Evolutionary conservation across 2,113 vertebrate species (phyloP).

Genomic region (Eubucco bourcierii): DNA sequence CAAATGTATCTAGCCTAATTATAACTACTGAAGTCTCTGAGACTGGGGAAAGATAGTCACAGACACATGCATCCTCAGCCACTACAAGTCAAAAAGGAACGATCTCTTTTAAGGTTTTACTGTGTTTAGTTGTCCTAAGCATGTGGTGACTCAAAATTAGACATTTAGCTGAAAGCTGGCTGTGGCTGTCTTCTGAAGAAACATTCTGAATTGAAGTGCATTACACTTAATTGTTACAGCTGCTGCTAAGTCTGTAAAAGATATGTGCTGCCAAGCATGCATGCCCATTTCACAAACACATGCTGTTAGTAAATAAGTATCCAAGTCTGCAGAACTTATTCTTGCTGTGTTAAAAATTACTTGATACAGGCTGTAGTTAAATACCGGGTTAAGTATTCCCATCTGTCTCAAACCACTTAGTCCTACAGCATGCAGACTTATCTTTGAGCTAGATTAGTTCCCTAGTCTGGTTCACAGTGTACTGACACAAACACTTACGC

Average conservation of each 20-base stretch:
- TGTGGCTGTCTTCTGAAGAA: slow-evolving; percentile 4
- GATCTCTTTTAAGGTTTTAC: not conserved
- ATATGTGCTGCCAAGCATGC: not conserved
- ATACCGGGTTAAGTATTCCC: not conserved
- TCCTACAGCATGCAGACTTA: not conserved
- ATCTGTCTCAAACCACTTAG: not conserved
- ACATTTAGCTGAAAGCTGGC: not conserved
- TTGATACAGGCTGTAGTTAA: not conserved
- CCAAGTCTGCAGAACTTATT: slow-evolving; percentile 10
- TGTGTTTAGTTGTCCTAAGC: not conserved
- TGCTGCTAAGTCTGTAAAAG: slow-evolving; percentile 4
- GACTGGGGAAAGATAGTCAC: not conserved
- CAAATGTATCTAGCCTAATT: not conserved
- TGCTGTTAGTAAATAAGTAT: slow-evolving; percentile 11
- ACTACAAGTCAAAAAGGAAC: not conserved
- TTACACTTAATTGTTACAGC: slow-evolving; percentile 28
- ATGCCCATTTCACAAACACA: not conserved
- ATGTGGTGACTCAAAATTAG: not conserved
- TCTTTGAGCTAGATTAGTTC: not conserved
- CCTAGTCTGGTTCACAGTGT: not conserved
- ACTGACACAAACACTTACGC: not conserved
- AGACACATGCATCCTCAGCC: not conserved
- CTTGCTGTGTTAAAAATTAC: not conserved
- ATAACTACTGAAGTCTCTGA: not conserved
- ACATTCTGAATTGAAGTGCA: slow-evolving; percentile 4